Evolutionary conservation across 2,888 invertebrate genomes (phyloP), one percentile per base, ranked within the genome.

Genomic region (Brachylomia viminalis): DNA sequence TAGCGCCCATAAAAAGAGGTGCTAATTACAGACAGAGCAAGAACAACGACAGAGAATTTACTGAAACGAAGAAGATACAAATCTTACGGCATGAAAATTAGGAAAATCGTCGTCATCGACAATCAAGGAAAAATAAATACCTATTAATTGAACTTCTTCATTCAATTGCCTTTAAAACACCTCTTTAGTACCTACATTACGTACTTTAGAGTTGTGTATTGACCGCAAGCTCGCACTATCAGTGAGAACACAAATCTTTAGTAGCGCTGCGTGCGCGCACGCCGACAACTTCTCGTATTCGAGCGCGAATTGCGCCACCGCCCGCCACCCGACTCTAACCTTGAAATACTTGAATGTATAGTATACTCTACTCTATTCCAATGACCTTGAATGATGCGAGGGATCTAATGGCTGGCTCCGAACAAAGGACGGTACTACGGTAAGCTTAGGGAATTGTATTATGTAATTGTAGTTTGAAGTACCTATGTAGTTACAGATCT

Each of bases 281-380:
- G 75, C 66, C 54, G 74, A 61, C 80, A 65, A 66, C 56, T 68
- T 73, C 69, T 78, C 78, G 61, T 61, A 47, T 72, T 69, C 67
- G 75, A 69, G 73, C 76, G 76, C 71, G 64, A 82, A 75, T 85
- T 87, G 76, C 83, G 83, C 79, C 86, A 86, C 77, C 73, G 71
- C 65, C 77, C 73, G 71, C 65, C 47, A 75, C 59, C 47, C 56
- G 49, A 56, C 54, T 33, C n/a, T 65, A 69, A 76, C 88, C 87
- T 87, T 87, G 86, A 82, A 83, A 83, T 68, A 59, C 66, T 62
- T 77, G 75, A 77, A 82, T 78, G 73, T 83, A 75, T 72, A 78
- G 66, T 49, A 49, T 54, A 80, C 23, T 69, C 69, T 33, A 69
- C 78, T 62, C 42, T 66, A 79, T 83, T 71, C 65, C 75, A 64